Evolutionary conservation across 1,140 invertebrate genomes (phyloP), one percentile per base, ranked within the genome.

Genomic region (Macrostomum lignano): DNA sequence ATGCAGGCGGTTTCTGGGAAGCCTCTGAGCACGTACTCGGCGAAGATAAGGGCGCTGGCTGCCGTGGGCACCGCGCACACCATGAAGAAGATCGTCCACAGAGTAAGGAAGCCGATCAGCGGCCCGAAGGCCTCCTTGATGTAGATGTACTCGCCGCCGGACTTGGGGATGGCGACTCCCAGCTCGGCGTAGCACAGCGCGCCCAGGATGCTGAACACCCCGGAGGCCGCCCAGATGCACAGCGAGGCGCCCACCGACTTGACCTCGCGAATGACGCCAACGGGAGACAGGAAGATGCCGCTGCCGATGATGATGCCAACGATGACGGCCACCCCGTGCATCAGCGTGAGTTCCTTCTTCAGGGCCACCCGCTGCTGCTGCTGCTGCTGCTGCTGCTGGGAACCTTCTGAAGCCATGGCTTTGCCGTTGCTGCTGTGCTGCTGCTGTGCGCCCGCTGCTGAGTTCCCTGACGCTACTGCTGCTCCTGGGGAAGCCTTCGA

Each of bases 101-200:
- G 65, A 46, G 82, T 93, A 0, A 93, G 59, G 55, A 94, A 96
- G 0, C 78, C 73, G 1, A 75, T 75, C 13, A 93, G 54, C 3
- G 73, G 65, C 1, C 20, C 88, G 74, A 60, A 88, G 0, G 78
- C 73, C 48, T 78, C 71, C 28, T 69, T 69, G 21, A 94, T 82
- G 48, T 96, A 96, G 0, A 79, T 77, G 55, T 94, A 96, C 62
- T 94, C 86, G 2, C 84, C 86, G 2, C 88, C 88, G n/a, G 77
- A 86, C 51, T 82, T 81, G 2, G 75, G 69, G 42, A 94, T 86
- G 26, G 70, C 67, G 55, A 76, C 67, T 65, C 86, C 86, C 31
- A 96, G 62, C 67, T 96, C 86, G 0, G 84, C 81, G 53, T 94
- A 94, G 49, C 84, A 93, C 2, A 93, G 60, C 0, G 46, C 47